Evolutionary conservation across 2,113 vertebrate species (phyloP), one percentile per base, ranked within the genome.

Genomic region (Tyrannus savana): DNA sequence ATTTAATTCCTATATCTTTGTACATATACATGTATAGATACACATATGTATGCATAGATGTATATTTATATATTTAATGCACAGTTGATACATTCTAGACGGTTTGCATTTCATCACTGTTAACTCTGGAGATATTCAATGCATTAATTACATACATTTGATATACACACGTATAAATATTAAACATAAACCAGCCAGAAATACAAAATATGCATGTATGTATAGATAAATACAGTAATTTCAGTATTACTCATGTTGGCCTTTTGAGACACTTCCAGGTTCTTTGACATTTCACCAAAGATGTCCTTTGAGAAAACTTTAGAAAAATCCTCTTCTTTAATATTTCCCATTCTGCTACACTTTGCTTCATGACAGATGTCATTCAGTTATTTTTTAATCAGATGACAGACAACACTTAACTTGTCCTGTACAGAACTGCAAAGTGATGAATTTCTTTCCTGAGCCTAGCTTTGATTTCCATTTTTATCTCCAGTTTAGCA

Each of bases 401-500:
- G 73, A 80, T 84, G 52, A 84, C 77, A 90, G 63, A 84, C 47
- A 78, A 53, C 68, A 87, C 17, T 93, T 94, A 90, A 85, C 63
- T 92, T 81, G 73, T 91, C 64, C 80, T 53, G 49, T 33, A 80
- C 28, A 93, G 46, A 63, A 85, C n/a, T 83, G 71, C 77, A 89
- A 80, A 82, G 66, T 0, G 0, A 87, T 88, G 37, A 92, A 73
- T 92, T 96, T 91, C 52, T 95, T 82, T 84, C 49, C 74, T 72
- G 58, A 84, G 84, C 39, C 52, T 58, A 87, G 71, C 49, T 94
- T 79, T 92, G 62, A 91, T 68, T 95, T 92, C 60, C 74, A 60
- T 89, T 95, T 96, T 87, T 94, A 82, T 76, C 74, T 84, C 52
- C 66, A 87, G 52, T 67, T 77, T 11, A 87, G 79, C 76, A 89